Evolutionary conservation across 2,113 vertebrate species (phyloP).

Genomic region (Percina caprodes): DNA sequence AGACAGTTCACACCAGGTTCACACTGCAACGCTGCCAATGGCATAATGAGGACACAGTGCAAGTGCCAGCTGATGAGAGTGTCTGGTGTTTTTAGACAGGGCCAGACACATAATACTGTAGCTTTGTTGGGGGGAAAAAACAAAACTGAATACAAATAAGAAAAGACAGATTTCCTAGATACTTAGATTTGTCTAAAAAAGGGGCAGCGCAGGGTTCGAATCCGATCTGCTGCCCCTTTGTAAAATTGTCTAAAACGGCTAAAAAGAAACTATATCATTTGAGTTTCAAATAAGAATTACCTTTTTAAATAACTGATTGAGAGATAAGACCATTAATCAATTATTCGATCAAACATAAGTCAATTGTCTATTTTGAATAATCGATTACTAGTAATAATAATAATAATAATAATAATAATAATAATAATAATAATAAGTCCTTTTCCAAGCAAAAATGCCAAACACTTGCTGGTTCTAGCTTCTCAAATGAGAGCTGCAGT

Average conservation of each 20-base stretch:
- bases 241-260: too few species aligned
- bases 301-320: too few species aligned
- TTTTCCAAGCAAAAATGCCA: neutral
- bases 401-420: too few species aligned
- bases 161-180: neutral
- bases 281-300: too few species aligned
- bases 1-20: conserved; percentile 38
- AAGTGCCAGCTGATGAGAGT: conserved; percentile 11
- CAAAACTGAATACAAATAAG: neutral
- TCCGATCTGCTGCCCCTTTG: too few species aligned
- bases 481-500: neutral
- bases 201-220: too few species aligned
- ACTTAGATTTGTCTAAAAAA: too few species aligned
- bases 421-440: neutral
- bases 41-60: conserved; percentile 18
- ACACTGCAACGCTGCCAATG: conserved; percentile 8
- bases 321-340: neutral
- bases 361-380: neutral
- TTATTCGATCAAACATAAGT: neutral
- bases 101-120: conserved; percentile 3
- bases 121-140: neutral
- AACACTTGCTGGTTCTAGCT: neutral
- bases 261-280: too few species aligned
- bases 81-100: conserved; percentile 30
- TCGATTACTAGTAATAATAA: neutral